A percentile compares a stretch with the other conserved stretches of the same genome.
Evolutionary conservation across 1,140 invertebrate species (phyloP).

Genomic region (Eubasilissa regina): DNA sequence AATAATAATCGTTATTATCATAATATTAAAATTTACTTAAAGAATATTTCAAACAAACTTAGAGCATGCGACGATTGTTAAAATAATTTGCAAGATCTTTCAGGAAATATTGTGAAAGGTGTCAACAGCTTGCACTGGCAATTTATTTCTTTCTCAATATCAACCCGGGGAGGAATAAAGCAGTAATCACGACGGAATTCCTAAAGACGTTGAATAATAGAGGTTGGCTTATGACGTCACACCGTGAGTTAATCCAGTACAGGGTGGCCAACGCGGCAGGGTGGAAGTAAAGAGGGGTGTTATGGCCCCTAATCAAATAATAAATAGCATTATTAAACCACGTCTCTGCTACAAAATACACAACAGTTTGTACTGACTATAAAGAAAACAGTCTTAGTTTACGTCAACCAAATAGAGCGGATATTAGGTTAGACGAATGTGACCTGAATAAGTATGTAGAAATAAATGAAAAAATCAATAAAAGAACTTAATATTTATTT

Average conservation of each 20-base stretch:
- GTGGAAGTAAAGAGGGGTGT: neutral
- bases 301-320: constrained; percentile 30
- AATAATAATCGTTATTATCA: no score
- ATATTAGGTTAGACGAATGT: no score
- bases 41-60: no score
- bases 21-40: no score
- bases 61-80: no score
- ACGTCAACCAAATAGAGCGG: neutral
- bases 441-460: no score
- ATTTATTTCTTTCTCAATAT: constrained; percentile 5
- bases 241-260: constrained; percentile 32
- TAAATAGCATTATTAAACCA: constrained; percentile 33
- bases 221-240: constrained; percentile 31
- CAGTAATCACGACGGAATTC: constrained; percentile 33
- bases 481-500: no score
- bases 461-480: no score
- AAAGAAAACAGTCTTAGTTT: constrained; percentile 1
- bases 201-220: constrained; percentile 39
- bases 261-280: neutral
- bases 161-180: neutral
- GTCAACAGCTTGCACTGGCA: no score
- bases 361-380: neutral
- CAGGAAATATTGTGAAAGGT: no score
- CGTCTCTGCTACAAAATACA: constrained; percentile 16
- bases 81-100: no score